A percentile compares a stretch with the other conserved stretches of the same genome.
Evolutionary conservation across 2,113 vertebrate genomes (phyloP).

Genomic region (Hydrochoerus hydrochaeris): DNA sequence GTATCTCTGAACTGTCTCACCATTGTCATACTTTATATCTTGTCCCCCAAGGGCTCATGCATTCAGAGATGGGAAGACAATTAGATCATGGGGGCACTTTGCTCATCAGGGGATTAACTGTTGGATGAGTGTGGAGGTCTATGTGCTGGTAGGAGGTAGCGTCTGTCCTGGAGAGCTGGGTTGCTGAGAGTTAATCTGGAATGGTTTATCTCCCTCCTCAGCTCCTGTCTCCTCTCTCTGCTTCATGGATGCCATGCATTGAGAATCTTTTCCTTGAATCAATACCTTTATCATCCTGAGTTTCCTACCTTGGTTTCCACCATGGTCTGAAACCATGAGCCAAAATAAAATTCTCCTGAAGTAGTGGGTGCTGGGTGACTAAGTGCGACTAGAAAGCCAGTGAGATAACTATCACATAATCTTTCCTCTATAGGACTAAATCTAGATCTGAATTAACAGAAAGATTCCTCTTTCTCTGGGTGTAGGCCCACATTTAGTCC

Average conservation of each 20-base stretch:
- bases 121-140: neutral
- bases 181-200: neutral
- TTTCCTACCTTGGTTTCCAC: neutral
- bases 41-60: neutral
- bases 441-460: neutral
- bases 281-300: neutral
- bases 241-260: neutral
- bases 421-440: neutral
- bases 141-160: neutral
- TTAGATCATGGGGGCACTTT: neutral
- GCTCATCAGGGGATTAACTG: neutral
- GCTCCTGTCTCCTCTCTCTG: neutral
- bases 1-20: constrained; percentile 19
- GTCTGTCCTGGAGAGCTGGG: neutral
- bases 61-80: neutral
- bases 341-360: neutral
- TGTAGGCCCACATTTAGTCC: neutral
- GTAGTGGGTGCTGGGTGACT: neutral
- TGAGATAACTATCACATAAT: neutral
- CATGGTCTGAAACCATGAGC: neutral
- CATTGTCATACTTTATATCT: neutral
- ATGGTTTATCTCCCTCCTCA: neutral
- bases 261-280: neutral
- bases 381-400: neutral
- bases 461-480: neutral